Conservation (phyloP, 1,140 invertebrate genomes). For the Magallana gigas region DNA sequence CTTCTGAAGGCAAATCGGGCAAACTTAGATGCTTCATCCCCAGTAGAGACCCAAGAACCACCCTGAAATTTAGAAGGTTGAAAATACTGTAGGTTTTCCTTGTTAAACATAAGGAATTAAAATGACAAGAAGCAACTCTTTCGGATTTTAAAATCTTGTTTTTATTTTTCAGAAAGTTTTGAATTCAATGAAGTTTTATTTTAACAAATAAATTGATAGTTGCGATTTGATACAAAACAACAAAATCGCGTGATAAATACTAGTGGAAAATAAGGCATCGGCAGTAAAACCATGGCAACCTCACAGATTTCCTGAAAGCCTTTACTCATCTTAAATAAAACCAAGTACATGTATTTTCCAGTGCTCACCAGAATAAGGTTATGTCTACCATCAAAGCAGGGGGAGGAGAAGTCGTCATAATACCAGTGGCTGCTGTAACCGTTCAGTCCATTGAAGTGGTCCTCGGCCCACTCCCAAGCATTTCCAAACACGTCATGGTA, state of each 20-base stretch:
- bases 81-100: background rate
- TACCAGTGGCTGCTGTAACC: conserved; percentile 71
- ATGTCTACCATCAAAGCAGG: conserved; percentile 78
- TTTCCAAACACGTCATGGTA: conserved; percentile 79
- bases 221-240: too few species aligned
- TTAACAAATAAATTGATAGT: too few species aligned
- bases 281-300: too few species aligned
- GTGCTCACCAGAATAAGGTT: conserved; percentile 75
- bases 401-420: conserved; percentile 78
- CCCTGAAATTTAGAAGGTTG: conserved; percentile 62
- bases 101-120: too few species aligned
- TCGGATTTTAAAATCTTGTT: too few species aligned
- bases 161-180: too few species aligned
- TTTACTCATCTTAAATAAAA: too few species aligned
- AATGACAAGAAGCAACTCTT: too few species aligned
- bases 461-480: conserved; percentile 79
- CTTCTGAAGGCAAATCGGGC: conserved; percentile 75
- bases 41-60: conserved; percentile 78
- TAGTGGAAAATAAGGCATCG: too few species aligned
- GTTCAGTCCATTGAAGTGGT: conserved; percentile 78
- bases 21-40: conserved; percentile 75
- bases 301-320: too few species aligned
- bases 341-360: background rate
- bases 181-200: too few species aligned
- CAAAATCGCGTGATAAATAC: too few species aligned